These are phyloP conservation scores for Eulithis testata DNA, from an alignment of 2,888 invertebrate species.

Conservation along the genomic window DNA sequence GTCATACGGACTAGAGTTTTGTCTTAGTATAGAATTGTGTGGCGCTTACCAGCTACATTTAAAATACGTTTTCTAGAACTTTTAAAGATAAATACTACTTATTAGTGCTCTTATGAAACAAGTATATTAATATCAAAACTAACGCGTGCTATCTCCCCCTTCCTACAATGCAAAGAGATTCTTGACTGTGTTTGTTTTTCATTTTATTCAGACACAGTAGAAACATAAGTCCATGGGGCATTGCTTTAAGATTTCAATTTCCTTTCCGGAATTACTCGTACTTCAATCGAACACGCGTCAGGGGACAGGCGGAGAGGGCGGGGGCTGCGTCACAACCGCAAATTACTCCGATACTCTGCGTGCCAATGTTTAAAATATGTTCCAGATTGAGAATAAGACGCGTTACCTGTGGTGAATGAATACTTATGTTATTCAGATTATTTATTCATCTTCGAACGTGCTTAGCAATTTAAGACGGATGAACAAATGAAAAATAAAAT, in stretches of 20 bases:
- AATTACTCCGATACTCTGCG: slow-evolving; percentile 77
- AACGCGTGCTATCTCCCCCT: slow-evolving; percentile 32
- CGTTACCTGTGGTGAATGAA: slow-evolving; percentile 56
- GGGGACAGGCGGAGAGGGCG: slow-evolving; percentile 60
- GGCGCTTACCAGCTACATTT: too few species aligned
- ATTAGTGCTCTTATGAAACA: too few species aligned
- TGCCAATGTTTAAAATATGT: slow-evolving; percentile 81
- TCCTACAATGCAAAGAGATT: slow-evolving; percentile 42
- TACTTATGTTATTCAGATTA: slow-evolving; percentile 58
- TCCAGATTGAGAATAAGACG: slow-evolving; percentile 66
- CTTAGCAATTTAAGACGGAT: slow-evolving; percentile 1
- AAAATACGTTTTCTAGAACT: too few species aligned
- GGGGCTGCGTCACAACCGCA: slow-evolving; percentile 70
- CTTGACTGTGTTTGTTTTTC: slow-evolving; percentile 64
- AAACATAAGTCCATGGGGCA: slow-evolving; percentile 79
- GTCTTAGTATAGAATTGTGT: too few species aligned
- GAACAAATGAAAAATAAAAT: slow-evolving; percentile 5
- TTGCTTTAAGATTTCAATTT: slow-evolving; percentile 84
- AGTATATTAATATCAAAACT: neutral
- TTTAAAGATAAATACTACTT: too few species aligned
- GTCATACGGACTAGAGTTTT: slow-evolving; percentile 37
- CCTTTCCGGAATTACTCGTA: slow-evolving; percentile 83
- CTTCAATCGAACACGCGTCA: slow-evolving; percentile 83
- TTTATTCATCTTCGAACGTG: slow-evolving; percentile 47
- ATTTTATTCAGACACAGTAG: slow-evolving; percentile 67